Evolutionary conservation across 2,888 invertebrate species (phyloP).

Genomic region (Cerastoderma edule): DNA sequence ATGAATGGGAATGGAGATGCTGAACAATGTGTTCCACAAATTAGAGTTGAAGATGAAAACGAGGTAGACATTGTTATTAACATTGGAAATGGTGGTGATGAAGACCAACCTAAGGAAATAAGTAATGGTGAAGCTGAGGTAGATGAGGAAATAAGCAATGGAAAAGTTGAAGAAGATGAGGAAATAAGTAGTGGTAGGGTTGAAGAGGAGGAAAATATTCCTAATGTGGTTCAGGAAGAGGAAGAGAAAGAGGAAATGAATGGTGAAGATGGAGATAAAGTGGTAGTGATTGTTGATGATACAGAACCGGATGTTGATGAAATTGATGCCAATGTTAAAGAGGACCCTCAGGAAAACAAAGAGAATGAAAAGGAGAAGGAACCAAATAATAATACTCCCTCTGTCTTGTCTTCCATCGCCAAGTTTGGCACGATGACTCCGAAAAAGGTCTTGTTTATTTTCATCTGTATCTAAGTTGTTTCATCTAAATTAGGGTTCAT

Average conservation of each 20-base stretch:
- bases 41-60: background rate
- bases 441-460: slow-evolving; percentile 30
- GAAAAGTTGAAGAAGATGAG: background rate
- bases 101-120: background rate
- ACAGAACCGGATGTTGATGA: background rate
- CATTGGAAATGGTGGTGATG: slow-evolving; percentile 2
- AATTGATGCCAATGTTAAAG: background rate
- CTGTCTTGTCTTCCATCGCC: slow-evolving; percentile 35
- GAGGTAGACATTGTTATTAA: background rate
- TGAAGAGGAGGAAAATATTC: background rate
- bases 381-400: slow-evolving; percentile 2
- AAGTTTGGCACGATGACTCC: slow-evolving; percentile 41
- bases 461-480: background rate
- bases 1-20: too few species aligned
- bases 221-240: too few species aligned
- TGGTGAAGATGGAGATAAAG: background rate
- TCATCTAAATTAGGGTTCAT: too few species aligned
- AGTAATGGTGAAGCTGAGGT: background rate
- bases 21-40: too few species aligned
- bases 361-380: slow-evolving; percentile 18
- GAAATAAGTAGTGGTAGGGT: background rate
- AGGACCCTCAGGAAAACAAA: slow-evolving; percentile 3
- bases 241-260: slow-evolving; percentile 9
- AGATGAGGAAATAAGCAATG: background rate
- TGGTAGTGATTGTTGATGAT: slow-evolving; percentile 3